phyloP scores from a whole-genome alignment of 2,888 invertebrate genomes.

The Campaea margaritaria region DNA sequence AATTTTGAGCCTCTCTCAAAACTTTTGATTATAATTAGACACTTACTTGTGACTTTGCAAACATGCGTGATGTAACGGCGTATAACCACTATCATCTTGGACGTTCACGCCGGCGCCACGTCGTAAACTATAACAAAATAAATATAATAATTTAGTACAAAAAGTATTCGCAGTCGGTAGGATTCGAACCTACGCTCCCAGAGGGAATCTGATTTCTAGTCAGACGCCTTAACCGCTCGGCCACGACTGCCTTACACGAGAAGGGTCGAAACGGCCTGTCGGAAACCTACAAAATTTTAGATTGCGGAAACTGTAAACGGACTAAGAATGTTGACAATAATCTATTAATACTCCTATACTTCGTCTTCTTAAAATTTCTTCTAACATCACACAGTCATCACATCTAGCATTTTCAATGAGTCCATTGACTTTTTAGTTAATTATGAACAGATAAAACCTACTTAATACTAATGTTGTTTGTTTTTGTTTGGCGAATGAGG shows the following conservation, averaged over 20 bases:
- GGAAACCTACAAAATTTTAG: background rate
- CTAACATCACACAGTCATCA: no score
- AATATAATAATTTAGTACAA: constrained; percentile 44
- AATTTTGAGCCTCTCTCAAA: background rate
- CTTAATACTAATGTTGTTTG: no score
- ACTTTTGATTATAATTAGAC: constrained; percentile 60
- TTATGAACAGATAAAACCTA: no score
- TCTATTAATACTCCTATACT: no score
- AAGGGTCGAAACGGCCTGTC: constrained; percentile 40
- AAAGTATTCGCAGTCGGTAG: constrained; percentile 90
- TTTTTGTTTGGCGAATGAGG: no score
- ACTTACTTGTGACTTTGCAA: constrained; percentile 95
- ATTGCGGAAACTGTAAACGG: background rate
- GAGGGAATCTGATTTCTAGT: constrained; percentile 96
- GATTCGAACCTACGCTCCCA: constrained; percentile 96
- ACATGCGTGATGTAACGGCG: constrained; percentile 97
- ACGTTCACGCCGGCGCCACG: constrained; percentile 96
- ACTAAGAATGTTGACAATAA: background rate
- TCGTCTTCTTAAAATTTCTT: no score
- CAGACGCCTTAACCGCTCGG: constrained; percentile 96
- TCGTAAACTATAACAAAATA: constrained; percentile 88
- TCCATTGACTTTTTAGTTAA: no score
- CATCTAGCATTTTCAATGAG: no score
- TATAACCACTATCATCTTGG: constrained; percentile 96
- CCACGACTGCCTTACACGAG: constrained; percentile 87